A percentile compares a stretch with the other conserved stretches of the same genome.
Conservation (phyloP, 2,888 invertebrate genomes). For the Hemaris fuciformis region DNA sequence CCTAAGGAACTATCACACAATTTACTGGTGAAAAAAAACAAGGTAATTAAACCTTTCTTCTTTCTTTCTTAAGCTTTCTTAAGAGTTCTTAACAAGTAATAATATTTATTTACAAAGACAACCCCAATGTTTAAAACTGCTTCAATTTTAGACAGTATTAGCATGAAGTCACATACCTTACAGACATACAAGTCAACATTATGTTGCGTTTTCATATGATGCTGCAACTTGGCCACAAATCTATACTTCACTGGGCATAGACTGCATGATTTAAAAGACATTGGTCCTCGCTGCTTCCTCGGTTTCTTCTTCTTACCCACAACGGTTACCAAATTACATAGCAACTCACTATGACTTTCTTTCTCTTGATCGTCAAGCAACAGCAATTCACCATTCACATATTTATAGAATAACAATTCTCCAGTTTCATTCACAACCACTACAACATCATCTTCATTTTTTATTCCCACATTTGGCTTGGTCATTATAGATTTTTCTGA, state of each 20-base stretch:
- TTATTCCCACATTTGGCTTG: background rate
- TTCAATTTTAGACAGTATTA: background rate
- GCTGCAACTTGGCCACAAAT: constrained; percentile 61
- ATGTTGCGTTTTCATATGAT: constrained; percentile 65
- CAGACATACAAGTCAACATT: constrained; percentile 57
- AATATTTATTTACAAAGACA: too few species aligned
- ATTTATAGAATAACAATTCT: constrained; percentile 35
- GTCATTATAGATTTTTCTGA: constrained; percentile 9
- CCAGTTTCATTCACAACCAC: constrained; percentile 48
- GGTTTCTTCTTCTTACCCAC: constrained; percentile 27
- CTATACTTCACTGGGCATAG: constrained; percentile 63
- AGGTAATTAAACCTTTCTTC: too few species aligned
- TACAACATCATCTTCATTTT: constrained; percentile 40
- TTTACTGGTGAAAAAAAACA: background rate
- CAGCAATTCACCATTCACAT: constrained; percentile 31
- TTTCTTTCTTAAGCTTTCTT: too few species aligned
- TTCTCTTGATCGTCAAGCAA: constrained; percentile 29
- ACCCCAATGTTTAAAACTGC: too few species aligned
- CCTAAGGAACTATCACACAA: too few species aligned
- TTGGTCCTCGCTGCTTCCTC: constrained; percentile 54
- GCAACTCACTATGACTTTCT: constrained; percentile 18
- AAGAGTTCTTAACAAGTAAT: too few species aligned
- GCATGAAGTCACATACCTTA: constrained; percentile 45
- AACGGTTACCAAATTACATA: constrained; percentile 10
- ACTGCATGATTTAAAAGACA: constrained; percentile 54